These are phyloP conservation scores for Gonocerus acuteangulatus DNA, from an alignment of 2,888 invertebrate genomes.

Conservation along the genomic window DNA sequence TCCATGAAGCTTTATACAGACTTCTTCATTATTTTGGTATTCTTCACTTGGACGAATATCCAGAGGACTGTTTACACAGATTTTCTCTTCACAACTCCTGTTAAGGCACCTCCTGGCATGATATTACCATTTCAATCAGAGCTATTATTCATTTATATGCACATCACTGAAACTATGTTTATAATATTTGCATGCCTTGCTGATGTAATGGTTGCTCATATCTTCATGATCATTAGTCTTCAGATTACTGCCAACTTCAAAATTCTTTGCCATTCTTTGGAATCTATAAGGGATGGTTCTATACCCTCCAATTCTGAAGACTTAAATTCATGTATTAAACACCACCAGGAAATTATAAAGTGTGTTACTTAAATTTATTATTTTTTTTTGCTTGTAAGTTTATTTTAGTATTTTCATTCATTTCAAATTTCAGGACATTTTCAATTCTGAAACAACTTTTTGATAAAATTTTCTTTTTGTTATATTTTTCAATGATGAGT, in stretches of 20 bases:
- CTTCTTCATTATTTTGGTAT: conserved; percentile 8
- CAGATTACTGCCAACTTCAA: conserved; percentile 8
- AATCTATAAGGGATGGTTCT: background rate
- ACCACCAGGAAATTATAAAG: conserved; percentile 15
- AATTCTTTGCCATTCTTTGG: background rate
- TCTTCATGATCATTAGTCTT: conserved; percentile 9
- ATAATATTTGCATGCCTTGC: background rate
- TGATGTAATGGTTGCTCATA: conserved; percentile 8
- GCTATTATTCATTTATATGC: background rate
- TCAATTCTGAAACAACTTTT: conserved; percentile 5
- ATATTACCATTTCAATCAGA: conserved; percentile 8
- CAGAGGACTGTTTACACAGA: background rate
- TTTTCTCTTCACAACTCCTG: background rate
- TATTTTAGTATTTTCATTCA: too few species aligned
- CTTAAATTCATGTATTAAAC: background rate
- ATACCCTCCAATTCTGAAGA: too few species aligned
- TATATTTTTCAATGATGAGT: conserved; percentile 18
- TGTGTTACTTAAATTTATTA: background rate
- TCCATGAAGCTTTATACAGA: conserved; percentile 6
- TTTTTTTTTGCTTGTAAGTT: too few species aligned
- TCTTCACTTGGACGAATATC: conserved; percentile 4
- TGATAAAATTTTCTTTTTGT: conserved; percentile 8
- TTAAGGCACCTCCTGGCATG: conserved; percentile 4
- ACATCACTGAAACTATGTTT: background rate
- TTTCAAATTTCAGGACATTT: conserved; percentile 1